Base-by-base conservation (phyloP, 2,888 invertebrate genomes). In the Hypena proboscidalis region DNA sequence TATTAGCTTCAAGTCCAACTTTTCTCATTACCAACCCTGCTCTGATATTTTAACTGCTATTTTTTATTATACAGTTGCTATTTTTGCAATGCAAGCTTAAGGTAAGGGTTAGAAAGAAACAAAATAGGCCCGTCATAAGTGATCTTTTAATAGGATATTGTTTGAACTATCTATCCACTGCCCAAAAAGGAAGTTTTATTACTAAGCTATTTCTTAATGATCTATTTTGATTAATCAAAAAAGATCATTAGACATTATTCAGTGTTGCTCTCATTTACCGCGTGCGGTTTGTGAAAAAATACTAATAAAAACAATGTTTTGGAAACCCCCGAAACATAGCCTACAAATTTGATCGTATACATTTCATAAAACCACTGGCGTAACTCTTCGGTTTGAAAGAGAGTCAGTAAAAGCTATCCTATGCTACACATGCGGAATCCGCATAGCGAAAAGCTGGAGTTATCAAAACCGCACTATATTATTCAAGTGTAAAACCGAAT, bases 21-120 rank as follows among this genome's bases (percentile, higher is more conserved):
- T 78, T 80, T 75, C 74, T 74, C 73, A 75, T 80, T 73, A 73
- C 59, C 47, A 70, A 67, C 65, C 65, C 59, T 71, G 70, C 63
- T 53, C 58, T 52, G 59, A 65, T 66, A 64, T 77, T 68, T 60
- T 58, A 55, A 63, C 54, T 43, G 42, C 42, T 45, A n/a, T n/a
- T n/a, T n/a, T n/a, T n/a, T n/a, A n/a, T n/a, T n/a, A n/a, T n/a
- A n/a, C n/a, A n/a, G n/a, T n/a, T n/a, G n/a, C n/a, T n/a, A n/a
- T n/a, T n/a, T n/a, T n/a, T n/a, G n/a, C n/a, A n/a, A n/a, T n/a
- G n/a, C n/a, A n/a, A n/a, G n/a, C n/a, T n/a, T n/a, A n/a, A n/a
- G n/a, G n/a, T n/a, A n/a, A n/a, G n/a, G n/a, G n/a, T n/a, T n/a
- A n/a, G n/a, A n/a, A n/a, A n/a, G n/a, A n/a, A n/a, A n/a, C n/a